Evolutionary conservation across 1,140 invertebrate species (phyloP).

Genomic region (Euura lappo): DNA sequence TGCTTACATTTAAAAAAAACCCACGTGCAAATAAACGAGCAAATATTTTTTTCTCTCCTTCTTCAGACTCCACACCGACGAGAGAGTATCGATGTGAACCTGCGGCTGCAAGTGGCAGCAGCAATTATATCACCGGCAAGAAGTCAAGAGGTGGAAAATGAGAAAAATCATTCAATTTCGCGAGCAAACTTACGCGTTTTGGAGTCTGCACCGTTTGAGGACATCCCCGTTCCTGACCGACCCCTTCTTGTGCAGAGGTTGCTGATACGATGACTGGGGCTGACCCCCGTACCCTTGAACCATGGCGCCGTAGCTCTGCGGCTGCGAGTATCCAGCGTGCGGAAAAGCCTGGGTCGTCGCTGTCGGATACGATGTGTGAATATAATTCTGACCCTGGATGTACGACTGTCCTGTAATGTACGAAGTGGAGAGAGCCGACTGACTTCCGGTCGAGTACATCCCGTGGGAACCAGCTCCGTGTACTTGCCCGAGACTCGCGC

Average conservation of each 20-base stretch:
- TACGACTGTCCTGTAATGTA: constrained; percentile 61
- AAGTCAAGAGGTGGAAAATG: too few species aligned
- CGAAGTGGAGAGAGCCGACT: constrained; percentile 53
- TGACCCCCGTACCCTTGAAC: constrained; percentile 54
- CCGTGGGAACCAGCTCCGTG: constrained; percentile 48
- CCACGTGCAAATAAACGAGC: neutral
- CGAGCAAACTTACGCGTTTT: constrained; percentile 66
- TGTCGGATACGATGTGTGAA: constrained; percentile 42
- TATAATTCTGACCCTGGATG: constrained; percentile 63
- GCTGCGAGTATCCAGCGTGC: constrained; percentile 54
- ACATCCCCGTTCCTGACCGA: constrained; percentile 73
- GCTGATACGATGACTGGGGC: constrained; percentile 58
- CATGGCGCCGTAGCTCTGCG: constrained; percentile 53
- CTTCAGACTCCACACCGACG: too few species aligned
- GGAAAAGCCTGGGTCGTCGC: constrained; percentile 53
- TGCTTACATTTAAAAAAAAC: neutral
- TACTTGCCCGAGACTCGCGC: constrained; percentile 41
- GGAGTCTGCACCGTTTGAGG: constrained; percentile 70
- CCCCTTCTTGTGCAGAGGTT: constrained; percentile 70
- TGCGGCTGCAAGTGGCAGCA: too few species aligned
- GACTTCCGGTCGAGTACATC: constrained; percentile 52
- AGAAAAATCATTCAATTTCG: too few species aligned
- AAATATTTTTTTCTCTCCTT: neutral
- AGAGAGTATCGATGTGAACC: too few species aligned
- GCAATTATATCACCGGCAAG: too few species aligned